Percentiles rank a stretch among this genome's conserved stretches.
Conservation (phyloP, 2,888 invertebrate species). For the Periphyllus acericola region DNA sequence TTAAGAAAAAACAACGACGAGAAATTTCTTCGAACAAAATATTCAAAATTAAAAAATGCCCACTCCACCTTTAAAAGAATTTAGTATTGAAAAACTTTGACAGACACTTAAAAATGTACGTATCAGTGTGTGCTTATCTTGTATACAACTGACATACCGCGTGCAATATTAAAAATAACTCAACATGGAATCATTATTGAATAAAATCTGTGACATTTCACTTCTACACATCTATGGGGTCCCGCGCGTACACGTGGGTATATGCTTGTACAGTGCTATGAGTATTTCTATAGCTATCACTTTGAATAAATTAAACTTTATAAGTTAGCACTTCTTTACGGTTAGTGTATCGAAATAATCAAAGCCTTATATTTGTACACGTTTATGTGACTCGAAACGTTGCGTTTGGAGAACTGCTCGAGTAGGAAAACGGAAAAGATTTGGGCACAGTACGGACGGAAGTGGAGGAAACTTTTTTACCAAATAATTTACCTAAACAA, state of each 20-base stretch:
- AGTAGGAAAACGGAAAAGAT: neutral
- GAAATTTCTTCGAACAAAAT: neutral
- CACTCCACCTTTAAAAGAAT: neutral
- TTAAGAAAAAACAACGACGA: neutral
- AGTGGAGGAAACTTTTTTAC: neutral
- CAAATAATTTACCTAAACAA: neutral
- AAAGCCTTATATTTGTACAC: no score
- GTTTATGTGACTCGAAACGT: neutral
- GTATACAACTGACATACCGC: neutral
- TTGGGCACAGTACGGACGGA: neutral
- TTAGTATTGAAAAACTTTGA: neutral
- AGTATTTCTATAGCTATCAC: no score
- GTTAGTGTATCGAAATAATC: no score
- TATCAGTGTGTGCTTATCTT: neutral
- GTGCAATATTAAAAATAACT: neutral
- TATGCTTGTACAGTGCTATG: no score
- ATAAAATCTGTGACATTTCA: neutral
- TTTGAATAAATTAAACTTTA: no score
- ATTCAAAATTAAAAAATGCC: neutral
- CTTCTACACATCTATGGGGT: neutral
- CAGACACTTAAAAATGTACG: neutral
- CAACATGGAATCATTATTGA: neutral
- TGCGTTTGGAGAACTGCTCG: neutral
- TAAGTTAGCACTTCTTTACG: no score
- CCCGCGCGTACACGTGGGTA: no score